A percentile compares a stretch with the other conserved stretches of the same genome.
Conservation (phyloP, 2,113 vertebrate genomes). For the Xenus cinereus region DNA sequence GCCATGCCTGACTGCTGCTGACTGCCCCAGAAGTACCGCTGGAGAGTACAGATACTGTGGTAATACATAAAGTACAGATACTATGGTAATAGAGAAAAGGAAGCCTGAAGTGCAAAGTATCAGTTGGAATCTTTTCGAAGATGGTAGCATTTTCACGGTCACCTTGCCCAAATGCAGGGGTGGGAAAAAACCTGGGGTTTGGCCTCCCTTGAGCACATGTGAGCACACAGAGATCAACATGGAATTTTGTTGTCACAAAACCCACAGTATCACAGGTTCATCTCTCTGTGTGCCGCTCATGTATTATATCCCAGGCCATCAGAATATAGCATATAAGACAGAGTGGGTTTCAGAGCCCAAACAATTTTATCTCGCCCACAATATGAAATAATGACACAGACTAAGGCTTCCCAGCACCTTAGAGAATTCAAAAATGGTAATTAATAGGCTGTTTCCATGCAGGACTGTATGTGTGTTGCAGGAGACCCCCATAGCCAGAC, state of each 20-base stretch:
- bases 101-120: not conserved
- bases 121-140: not conserved
- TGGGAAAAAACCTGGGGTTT: too few relatives aligned
- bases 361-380: not conserved
- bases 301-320: not conserved
- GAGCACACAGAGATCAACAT: not conserved
- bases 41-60: too few relatives aligned
- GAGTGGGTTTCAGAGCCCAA: not conserved
- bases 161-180: not conserved
- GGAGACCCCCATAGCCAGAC: not conserved
- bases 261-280: not conserved
- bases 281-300: not conserved
- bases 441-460: not conserved
- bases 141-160: not conserved
- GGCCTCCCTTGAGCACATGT: not conserved
- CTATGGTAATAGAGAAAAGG: not conserved
- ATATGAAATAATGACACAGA: not conserved
- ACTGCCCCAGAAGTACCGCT: too few relatives aligned
- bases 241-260: not conserved
- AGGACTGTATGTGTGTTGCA: not conserved
- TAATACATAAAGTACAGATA: too few relatives aligned
- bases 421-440: not conserved
- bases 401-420: not conserved
- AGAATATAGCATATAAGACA: not conserved
- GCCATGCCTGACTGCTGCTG: not conserved